Percentiles rank a stretch among this genome's conserved stretches.
phyloP scores from a whole-genome alignment of 2,113 vertebrate species.

The Onychostruthus taczanowskii region DNA sequence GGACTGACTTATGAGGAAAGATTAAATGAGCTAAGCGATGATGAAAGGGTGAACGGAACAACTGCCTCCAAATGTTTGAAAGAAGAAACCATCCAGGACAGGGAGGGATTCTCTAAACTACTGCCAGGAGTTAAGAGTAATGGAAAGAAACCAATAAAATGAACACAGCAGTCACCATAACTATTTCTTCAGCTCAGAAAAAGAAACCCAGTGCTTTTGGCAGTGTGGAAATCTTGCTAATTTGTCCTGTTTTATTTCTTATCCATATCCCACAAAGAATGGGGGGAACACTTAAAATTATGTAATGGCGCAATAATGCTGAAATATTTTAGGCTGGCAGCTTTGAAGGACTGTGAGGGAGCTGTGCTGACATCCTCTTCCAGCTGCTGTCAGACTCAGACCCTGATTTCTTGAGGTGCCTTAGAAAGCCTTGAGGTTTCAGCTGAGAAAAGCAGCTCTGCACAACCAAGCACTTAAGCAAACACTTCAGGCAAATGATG shows the following conservation, averaged over 20 bases:
- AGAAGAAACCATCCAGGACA: conserved; percentile 19
- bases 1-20: conserved; percentile 10
- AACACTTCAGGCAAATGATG: background rate
- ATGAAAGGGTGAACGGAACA: background rate
- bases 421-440: background rate
- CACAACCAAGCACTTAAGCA: background rate
- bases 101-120: conserved; percentile 45
- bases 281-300: background rate
- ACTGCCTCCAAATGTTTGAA: background rate
- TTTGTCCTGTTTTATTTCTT: background rate
- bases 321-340: background rate
- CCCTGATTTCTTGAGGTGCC: background rate
- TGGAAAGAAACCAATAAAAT: conserved; percentile 55
- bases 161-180: background rate
- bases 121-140: conserved; percentile 44
- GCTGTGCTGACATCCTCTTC: background rate
- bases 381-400: background rate
- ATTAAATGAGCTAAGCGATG: conserved; percentile 29
- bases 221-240: background rate
- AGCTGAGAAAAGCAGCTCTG: background rate
- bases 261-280: background rate
- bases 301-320: background rate
- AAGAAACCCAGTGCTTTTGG: background rate
- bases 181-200: background rate
- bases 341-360: background rate